Percentiles rank a stretch among this genome's conserved stretches.
Conservation (phyloP, 2,797 vertebrate species). For the Channallabes apus region DNA sequence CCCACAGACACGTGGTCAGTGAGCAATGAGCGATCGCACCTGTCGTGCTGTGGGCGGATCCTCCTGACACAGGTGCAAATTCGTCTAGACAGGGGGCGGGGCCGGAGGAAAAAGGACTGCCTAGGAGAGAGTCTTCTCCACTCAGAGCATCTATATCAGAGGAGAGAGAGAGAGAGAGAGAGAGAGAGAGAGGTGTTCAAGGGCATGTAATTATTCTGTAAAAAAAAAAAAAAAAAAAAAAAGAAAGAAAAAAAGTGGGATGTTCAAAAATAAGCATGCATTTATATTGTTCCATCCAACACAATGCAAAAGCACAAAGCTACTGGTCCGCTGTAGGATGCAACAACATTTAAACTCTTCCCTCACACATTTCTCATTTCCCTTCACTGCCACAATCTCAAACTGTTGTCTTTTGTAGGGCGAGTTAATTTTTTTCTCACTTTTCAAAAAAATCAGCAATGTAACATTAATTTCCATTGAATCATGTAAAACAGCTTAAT, state of each 20-base stretch:
- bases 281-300: not conserved
- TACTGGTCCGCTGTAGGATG: not conserved
- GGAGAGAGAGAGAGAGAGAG: no score
- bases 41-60: conserved; percentile 79
- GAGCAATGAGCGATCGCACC: conserved; percentile 67
- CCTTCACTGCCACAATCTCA: not conserved
- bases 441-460: no score
- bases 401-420: not conserved
- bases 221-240: conserved; percentile 1
- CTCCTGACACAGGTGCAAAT: conserved; percentile 84
- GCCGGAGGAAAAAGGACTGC: conserved; percentile 87
- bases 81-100: conserved; percentile 81
- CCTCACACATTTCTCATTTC: not conserved
- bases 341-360: not conserved
- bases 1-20: not conserved
- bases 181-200: not conserved
- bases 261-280: not conserved
- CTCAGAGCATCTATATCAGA: conserved; percentile 80
- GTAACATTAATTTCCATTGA: no score
- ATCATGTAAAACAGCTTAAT: no score
- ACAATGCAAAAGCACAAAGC: not conserved
- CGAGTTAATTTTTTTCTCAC: not conserved
- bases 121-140: conserved; percentile 89
- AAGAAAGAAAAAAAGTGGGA: no score
- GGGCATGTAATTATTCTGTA: not conserved